Evolutionary conservation across 2,888 invertebrate genomes (phyloP), one percentile per base, ranked within the genome.

Genomic region (Dorcus hopei): DNA sequence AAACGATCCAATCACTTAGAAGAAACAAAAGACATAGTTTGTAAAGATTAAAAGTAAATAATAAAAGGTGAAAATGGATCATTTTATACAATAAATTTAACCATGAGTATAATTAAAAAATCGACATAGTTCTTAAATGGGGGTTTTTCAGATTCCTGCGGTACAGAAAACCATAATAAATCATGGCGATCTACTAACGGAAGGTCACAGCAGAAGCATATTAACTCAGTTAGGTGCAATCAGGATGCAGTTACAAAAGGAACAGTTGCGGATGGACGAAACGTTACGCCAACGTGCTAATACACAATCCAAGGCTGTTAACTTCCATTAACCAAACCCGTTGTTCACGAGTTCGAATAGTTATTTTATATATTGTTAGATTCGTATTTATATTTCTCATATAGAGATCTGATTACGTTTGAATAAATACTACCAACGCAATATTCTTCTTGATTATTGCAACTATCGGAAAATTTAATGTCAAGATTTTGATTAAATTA

Each of bases 191-290:
- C 66, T 71, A 9, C 51, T 64, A 33, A 60, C 67, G 3, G 80
- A 82, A 48, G 83, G 83, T 54, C 74, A 74, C 9, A 80, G 80
- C 61, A 80, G 77, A 66, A 79, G 85, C 54, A 85, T 88, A 58
- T 68, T 88, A 61, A 88, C 88, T 0, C 88, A 88, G 70, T 74
- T 88, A 40, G 88, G 88, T 0, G 87, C 88, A 9, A 87, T 88
- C 57, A 74, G 87, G 42, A 80, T 86, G 66, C 88, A 88, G 67
- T 69, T 88, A 67, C 88, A 88, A 65, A 77, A 86, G 45, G 87
- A 88, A 58, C 86, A 87, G 71, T 71, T 88, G 58, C 82, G 83
- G 65, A 75, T 86, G 63, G 85, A 87, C 74, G 80, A 79, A 68
- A 73, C 74, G 52, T 67, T 79, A 65, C 71, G 75, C 60, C 74